These are phyloP conservation scores for Pygoscelis antarcticus DNA, from an alignment of 2,113 vertebrate genomes.

Conservation along the genomic window DNA sequence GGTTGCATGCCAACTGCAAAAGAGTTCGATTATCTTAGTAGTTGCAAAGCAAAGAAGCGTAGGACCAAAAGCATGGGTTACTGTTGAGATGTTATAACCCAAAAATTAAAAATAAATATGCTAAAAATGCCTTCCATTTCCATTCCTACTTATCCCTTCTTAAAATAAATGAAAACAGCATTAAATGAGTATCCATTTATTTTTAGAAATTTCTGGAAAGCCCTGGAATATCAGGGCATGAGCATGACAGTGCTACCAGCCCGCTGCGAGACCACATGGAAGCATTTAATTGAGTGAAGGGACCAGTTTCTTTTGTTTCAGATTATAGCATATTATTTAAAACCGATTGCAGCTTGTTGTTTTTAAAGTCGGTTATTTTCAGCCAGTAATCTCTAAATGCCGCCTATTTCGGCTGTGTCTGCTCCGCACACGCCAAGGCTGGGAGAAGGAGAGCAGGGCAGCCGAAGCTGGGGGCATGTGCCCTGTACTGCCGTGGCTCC, in stretches of 20 bases:
- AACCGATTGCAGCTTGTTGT: neutral
- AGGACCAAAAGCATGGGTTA: neutral
- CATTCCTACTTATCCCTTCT: neutral
- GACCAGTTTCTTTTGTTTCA: neutral
- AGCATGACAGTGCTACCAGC: neutral
- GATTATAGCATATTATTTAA: neutral
- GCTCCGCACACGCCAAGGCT: neutral
- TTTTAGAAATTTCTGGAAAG: slow-evolving; percentile 22
- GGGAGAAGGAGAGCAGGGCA: neutral
- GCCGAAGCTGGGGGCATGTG: neutral
- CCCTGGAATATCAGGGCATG: neutral
- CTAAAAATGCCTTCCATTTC: neutral
- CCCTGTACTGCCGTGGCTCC: rapidly evolving
- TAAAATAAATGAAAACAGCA: neutral
- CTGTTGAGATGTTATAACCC: neutral
- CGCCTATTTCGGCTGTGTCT: neutral
- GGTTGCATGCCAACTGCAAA: neutral
- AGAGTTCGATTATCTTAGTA: neutral
- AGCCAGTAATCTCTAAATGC: neutral
- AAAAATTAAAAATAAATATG: neutral
- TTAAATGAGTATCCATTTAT: neutral
- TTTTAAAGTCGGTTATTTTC: slow-evolving; percentile 3
- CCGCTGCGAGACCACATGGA: neutral
- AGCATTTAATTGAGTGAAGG: neutral
- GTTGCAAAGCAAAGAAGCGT: neutral